These are phyloP conservation scores for Beroe forskalii DNA, from an alignment of 37 sponge, comb jelly and placozoan species.

Conservation along the genomic window DNA sequence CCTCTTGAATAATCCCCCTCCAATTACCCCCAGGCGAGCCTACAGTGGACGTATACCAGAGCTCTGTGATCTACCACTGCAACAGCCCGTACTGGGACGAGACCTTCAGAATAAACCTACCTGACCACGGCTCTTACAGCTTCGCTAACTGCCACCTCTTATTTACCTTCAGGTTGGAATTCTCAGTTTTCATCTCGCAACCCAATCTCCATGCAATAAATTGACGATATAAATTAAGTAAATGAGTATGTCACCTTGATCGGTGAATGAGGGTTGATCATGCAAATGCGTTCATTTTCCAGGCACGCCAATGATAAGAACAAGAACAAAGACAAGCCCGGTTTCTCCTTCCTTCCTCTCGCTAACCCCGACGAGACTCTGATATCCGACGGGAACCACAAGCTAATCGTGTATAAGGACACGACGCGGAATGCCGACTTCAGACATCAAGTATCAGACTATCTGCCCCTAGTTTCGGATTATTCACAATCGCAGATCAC, in stretches of 20 bases:
- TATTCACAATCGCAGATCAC: background rate
- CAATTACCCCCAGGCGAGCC: constrained; percentile 20
- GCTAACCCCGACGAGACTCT: constrained; percentile 27
- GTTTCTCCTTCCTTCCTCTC: constrained; percentile 5
- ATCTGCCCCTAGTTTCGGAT: background rate
- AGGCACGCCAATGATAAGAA: constrained; percentile 45
- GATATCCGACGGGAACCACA: constrained; percentile 5
- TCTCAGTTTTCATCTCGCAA: too few relatives aligned
- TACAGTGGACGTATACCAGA: background rate
- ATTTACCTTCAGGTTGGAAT: constrained; percentile 23
- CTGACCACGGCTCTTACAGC: constrained; percentile 36
- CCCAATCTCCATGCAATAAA: too few relatives aligned
- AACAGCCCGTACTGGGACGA: constrained; percentile 35
- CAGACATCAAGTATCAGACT: constrained; percentile 1
- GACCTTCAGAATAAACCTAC: constrained; percentile 24
- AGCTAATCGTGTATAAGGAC: constrained; percentile 33
- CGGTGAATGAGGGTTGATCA: too few relatives aligned
- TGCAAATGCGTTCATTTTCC: too few relatives aligned
- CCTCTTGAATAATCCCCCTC: too few relatives aligned
- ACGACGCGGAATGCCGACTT: background rate
- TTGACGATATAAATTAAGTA: too few relatives aligned
- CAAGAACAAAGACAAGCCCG: constrained; percentile 26
- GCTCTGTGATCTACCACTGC: constrained; percentile 18
- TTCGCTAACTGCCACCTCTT: constrained; percentile 40
- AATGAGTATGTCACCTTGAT: too few relatives aligned